Percentiles rank a stretch among this genome's conserved stretches.
These are phyloP conservation scores for Chelmon rostratus DNA, from an alignment of 2,797 vertebrate species.

Conservation along the genomic window DNA sequence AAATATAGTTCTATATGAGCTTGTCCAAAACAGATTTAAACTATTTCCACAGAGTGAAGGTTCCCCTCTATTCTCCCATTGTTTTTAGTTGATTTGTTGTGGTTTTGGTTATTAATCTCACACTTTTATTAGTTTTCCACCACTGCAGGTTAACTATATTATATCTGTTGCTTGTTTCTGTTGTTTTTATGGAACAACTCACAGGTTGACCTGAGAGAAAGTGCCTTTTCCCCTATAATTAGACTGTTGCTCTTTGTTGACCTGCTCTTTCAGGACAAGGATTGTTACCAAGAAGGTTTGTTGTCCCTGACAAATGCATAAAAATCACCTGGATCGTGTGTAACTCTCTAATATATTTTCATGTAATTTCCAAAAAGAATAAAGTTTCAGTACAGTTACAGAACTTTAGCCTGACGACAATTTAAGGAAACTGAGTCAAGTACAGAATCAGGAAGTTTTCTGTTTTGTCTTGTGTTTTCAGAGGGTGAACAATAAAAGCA, in stretches of 20 bases:
- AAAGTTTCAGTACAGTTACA: background rate
- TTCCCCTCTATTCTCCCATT: background rate
- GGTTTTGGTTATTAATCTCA: background rate
- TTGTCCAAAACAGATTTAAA: constrained; percentile 36
- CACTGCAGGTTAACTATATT: background rate
- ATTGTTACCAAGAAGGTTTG: background rate
- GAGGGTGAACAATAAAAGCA: background rate
- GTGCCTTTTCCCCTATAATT: background rate
- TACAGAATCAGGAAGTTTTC: background rate
- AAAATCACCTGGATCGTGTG: background rate
- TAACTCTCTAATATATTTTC: background rate
- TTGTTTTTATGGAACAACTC: background rate
- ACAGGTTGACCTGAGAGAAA: background rate
- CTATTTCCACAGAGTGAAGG: constrained; percentile 1
- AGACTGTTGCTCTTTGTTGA: background rate
- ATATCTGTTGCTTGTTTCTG: background rate
- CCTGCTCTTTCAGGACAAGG: background rate
- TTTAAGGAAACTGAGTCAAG: background rate
- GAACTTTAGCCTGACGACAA: background rate
- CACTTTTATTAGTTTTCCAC: background rate
- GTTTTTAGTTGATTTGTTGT: background rate
- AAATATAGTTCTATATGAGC: constrained; percentile 49
- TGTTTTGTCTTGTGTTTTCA: background rate
- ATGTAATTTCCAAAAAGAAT: background rate
- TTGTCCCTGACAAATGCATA: background rate